Base-by-base conservation (phyloP, 2,888 invertebrate genomes). In the Fabriciana adippe region DNA sequence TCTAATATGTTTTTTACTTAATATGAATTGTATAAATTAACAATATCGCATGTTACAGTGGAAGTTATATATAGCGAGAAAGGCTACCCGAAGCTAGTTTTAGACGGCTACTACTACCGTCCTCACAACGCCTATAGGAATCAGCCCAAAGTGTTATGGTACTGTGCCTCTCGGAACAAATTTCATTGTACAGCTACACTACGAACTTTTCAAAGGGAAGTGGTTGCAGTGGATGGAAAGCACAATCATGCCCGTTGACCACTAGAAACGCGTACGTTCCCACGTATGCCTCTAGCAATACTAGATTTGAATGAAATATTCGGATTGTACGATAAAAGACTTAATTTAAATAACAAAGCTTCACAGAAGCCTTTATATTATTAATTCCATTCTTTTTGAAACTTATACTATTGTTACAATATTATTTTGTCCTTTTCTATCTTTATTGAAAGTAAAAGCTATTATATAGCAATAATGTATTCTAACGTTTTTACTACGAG, bases 61-160 rank as follows among this genome's bases (percentile, higher is more conserved):
- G 79, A 82, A 79, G 81, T 89, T 72, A 83, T 89, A 79, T 81
- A 85, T 74, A 83, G 80, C 72, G 79, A 80, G 72, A 87, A 84
- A 71, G 91, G 90, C 54, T 92, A 90, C 69, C 90, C 90, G 69
- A 92, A 90, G 80, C 73, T 92, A 73, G 75, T 83, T 68, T 70
- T 85, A 72, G 77, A 87, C 71, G 90, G 90, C 62, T 91, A 90
- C 76, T 77, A 79, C 72, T 92, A 85, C 73, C 83, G 91, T 14
- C 89, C 91, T 2, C 92, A 92, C 78, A 92, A 92, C 75, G 90
- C 89, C 50, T 91, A 92, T 72, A 82, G 92, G 64, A 90, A 90
- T 67, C 86, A 87, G 74, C 86, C 88, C 1, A 87, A 83, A 72
- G 81, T 90, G 50, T 75, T 92, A 57, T 92, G 92, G 92, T 92